These are phyloP conservation scores for Labeo catla DNA, from an alignment of 2,113 vertebrate genomes.

Conservation along the genomic window DNA sequence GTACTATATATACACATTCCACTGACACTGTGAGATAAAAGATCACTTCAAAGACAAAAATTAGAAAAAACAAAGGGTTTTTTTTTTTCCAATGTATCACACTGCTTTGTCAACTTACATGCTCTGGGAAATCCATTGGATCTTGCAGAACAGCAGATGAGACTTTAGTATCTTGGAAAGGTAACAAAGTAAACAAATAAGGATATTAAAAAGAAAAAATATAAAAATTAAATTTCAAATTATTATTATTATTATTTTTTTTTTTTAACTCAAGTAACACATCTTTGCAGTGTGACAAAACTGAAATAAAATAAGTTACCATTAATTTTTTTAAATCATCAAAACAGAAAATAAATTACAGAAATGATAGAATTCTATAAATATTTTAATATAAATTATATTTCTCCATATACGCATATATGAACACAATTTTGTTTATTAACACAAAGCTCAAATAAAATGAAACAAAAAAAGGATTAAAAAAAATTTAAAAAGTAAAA, in stretches of 20 bases:
- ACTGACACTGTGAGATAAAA: background rate
- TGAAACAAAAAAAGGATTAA: background rate
- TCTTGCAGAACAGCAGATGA: slow-evolving; percentile 26
- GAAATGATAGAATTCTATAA: too few relatives aligned
- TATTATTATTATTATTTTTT: too few relatives aligned
- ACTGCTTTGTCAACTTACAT: slow-evolving; percentile 60
- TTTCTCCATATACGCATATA: too few relatives aligned
- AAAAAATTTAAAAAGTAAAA: too few relatives aligned
- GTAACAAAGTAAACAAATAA: background rate
- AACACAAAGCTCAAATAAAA: background rate
- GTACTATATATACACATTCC: background rate
- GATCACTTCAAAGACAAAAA: background rate
- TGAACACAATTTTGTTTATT: background rate
- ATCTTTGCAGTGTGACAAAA: background rate
- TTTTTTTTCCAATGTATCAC: background rate
- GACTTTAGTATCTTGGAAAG: slow-evolving; percentile 47
- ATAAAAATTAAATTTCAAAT: too few relatives aligned
- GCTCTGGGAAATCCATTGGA: slow-evolving; percentile 67
- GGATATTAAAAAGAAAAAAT: background rate
- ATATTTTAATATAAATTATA: background rate
- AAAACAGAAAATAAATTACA: background rate
- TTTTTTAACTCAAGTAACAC: too few relatives aligned
- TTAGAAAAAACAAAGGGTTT: background rate
- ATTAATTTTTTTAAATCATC: background rate
- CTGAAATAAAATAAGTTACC: too few relatives aligned